Conservation (phyloP, 1,140 invertebrate species). For the Caerostris darwini region DNA sequence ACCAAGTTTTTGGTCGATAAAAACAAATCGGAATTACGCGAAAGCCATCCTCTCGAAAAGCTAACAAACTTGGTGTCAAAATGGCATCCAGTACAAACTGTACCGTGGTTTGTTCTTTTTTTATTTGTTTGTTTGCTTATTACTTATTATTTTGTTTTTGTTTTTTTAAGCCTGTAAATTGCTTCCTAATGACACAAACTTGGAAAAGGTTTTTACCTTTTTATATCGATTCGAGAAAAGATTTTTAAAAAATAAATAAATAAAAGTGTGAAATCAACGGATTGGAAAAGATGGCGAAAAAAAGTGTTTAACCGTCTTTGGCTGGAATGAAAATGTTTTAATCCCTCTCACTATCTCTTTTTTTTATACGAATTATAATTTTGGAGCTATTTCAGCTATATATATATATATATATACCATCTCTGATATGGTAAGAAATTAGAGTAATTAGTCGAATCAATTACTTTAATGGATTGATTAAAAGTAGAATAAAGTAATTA, state of each 20-base stretch:
- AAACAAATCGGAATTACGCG: conserved; percentile 44
- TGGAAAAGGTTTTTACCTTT: conserved; percentile 36
- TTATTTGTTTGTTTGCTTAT: not conserved
- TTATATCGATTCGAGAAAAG: not conserved
- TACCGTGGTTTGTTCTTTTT: not conserved
- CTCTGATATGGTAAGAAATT: not conserved
- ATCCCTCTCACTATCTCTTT: not conserved
- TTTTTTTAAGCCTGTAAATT: conserved; percentile 36
- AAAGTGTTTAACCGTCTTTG: too few species aligned
- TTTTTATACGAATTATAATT: too few species aligned
- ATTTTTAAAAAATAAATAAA: too few species aligned
- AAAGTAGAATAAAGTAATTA: too few species aligned
- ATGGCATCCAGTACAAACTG: conserved; percentile 27
- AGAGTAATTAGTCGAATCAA: too few species aligned
- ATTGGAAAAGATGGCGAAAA: too few species aligned
- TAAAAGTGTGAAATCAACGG: too few species aligned
- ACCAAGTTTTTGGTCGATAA: conserved; percentile 28
- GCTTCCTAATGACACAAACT: conserved; percentile 57
- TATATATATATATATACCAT: too few species aligned
- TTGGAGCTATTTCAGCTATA: too few species aligned
- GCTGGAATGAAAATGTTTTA: too few species aligned
- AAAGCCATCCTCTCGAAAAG: not conserved
- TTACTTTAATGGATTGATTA: too few species aligned
- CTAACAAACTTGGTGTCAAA: conserved; percentile 62
- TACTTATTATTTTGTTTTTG: not conserved